Evolutionary conservation across 2,113 vertebrate species (phyloP).

Genomic region (Pelobates fuscus): DNA sequence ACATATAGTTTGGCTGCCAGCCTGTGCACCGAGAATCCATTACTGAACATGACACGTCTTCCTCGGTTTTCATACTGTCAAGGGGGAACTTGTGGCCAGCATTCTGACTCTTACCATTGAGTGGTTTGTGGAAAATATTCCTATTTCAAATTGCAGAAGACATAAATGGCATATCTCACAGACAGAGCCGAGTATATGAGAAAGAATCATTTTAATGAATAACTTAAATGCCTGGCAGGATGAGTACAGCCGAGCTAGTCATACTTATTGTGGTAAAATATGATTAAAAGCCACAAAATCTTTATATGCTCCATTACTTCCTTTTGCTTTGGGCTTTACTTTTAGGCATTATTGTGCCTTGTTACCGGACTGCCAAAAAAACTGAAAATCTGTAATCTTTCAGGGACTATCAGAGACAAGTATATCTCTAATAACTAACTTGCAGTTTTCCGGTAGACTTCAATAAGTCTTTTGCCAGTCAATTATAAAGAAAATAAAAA

Average conservation of each 20-base stretch:
- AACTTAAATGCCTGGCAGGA: constrained; percentile 29
- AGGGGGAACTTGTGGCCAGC: constrained; percentile 39
- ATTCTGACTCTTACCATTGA: constrained; percentile 37
- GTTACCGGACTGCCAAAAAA: constrained; percentile 9
- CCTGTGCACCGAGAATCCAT: constrained; percentile 16
- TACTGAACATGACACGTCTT: constrained; percentile 35
- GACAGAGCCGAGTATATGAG: constrained; percentile 13
- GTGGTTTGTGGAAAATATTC: constrained; percentile 43
- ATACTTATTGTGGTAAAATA: constrained; percentile 19
- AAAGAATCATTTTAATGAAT: constrained; percentile 34
- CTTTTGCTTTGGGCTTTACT: constrained; percentile 5
- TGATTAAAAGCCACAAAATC: constrained; percentile 40
- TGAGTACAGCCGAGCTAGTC: constrained; percentile 27
- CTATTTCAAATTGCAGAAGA: constrained; percentile 22
- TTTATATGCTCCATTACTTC: constrained; percentile 33
- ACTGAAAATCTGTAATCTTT: no score
- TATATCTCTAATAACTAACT: no score
- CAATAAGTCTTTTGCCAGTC: no score
- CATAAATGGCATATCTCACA: constrained; percentile 31
- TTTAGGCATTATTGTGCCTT: constrained; percentile 23
- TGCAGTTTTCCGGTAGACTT: no score
- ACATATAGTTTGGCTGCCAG: constrained; percentile 10
- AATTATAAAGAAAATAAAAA: no score
- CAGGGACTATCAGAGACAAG: no score
- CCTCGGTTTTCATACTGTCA: constrained; percentile 22